Conservation (phyloP, 2,888 invertebrate species). For the Pristionchus maxplancki region DNA sequence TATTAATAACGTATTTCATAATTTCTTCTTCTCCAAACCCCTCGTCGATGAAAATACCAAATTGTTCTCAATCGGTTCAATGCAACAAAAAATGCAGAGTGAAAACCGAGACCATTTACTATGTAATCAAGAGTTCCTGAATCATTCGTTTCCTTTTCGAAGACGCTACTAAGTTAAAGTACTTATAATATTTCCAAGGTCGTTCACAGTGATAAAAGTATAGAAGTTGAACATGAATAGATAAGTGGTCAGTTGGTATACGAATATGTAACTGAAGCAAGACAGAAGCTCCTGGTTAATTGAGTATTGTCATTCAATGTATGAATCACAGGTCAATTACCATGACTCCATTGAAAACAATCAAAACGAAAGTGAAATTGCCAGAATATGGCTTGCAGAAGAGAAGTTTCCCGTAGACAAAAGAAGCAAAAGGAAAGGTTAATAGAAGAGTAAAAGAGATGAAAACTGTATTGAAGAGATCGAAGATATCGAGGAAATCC, state of each 20-base stretch:
- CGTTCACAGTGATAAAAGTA: not conserved
- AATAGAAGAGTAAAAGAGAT: not conserved
- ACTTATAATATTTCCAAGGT: not conserved
- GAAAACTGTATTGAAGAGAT: not conserved
- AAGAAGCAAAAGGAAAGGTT: not conserved
- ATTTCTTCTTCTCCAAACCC: not conserved
- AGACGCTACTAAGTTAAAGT: not conserved
- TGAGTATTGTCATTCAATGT: too few relatives aligned
- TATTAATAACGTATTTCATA: not conserved
- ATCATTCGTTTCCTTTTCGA: not conserved
- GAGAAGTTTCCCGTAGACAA: not conserved
- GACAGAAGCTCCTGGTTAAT: not conserved
- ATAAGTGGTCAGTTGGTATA: not conserved
- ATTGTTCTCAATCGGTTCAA: conserved; percentile 1
- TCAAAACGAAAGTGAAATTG: not conserved
- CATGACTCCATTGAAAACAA: not conserved
- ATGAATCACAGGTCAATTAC: too few relatives aligned
- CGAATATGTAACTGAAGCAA: not conserved
- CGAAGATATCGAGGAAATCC: not conserved
- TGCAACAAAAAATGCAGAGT: not conserved
- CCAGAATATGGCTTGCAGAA: not conserved
- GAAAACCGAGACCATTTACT: not conserved
- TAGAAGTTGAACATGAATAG: not conserved
- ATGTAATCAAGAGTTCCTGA: not conserved
- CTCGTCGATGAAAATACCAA: not conserved